A percentile compares a stretch with the other conserved stretches of the same genome.
phyloP scores from a whole-genome alignment of 2,888 invertebrate genomes.

The Syrista parreyssii region DNA sequence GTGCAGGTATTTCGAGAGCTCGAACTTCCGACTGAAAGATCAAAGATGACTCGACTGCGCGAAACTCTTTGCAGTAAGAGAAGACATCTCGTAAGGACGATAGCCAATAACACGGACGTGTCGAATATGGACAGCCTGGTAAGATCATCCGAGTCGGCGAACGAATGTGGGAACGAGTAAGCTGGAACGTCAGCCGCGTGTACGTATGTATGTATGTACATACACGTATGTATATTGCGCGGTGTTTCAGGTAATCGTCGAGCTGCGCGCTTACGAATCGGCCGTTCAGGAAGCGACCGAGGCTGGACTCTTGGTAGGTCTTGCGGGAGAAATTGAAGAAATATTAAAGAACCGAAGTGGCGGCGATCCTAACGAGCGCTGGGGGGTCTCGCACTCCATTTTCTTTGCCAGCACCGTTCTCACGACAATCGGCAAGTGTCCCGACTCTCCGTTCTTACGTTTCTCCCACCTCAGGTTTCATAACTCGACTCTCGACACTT shows the following conservation, averaged over 20 bases:
- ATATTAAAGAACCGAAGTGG: conserved; percentile 30
- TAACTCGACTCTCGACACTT: too few species aligned
- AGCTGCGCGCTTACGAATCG: conserved; percentile 60
- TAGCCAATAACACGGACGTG: conserved; percentile 72
- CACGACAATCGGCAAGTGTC: conserved; percentile 84
- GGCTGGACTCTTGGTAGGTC: conserved; percentile 71
- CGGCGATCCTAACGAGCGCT: conserved; percentile 69
- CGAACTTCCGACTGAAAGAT: conserved; percentile 82
- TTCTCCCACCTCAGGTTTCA: too few species aligned
- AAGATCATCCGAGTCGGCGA: conserved; percentile 21
- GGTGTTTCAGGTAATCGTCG: conserved; percentile 47
- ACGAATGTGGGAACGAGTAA: neutral
- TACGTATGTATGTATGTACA: too few species aligned
- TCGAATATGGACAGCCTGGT: conserved; percentile 71
- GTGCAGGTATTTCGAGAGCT: conserved; percentile 80
- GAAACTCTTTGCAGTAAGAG: conserved; percentile 69
- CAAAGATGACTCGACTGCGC: conserved; percentile 69
- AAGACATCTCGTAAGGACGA: conserved; percentile 70
- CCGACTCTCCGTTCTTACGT: too few species aligned
- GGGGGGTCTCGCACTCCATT: conserved; percentile 86
- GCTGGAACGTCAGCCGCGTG: neutral
- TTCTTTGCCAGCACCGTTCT: conserved; percentile 92
- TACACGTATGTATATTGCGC: neutral
- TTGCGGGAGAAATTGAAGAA: conserved; percentile 34
- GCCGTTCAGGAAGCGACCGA: conserved; percentile 79